Percentiles rank a stretch among this genome's conserved stretches.
Conservation (phyloP, 1,140 invertebrate species). For the Brachionus manjavacas region DNA sequence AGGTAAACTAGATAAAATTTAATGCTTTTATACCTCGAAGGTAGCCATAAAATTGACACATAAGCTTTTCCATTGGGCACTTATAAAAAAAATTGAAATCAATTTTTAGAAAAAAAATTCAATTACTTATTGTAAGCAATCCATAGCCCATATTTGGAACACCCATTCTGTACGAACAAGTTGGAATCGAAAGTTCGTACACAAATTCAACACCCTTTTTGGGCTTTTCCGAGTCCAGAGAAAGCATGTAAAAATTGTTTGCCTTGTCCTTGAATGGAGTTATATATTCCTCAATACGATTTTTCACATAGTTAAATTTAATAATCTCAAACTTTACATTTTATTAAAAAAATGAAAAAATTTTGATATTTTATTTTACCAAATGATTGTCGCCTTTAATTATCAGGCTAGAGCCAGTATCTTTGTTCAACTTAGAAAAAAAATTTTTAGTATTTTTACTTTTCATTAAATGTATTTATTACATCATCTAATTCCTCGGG, state of each 20-base stretch:
- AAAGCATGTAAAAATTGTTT: conserved; percentile 64
- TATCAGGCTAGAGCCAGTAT: not conserved
- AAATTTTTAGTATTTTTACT: too few species aligned
- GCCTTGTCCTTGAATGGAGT: conserved; percentile 62
- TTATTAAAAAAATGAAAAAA: not conserved
- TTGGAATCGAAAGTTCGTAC: conserved; percentile 81
- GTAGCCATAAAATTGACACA: conserved; percentile 49
- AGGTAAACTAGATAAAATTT: conserved; percentile 44
- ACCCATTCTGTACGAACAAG: conserved; percentile 90
- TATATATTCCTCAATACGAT: not conserved
- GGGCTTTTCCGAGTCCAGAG: conserved; percentile 43
- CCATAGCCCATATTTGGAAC: conserved; percentile 75
- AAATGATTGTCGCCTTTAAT: conserved; percentile 37
- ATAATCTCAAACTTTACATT: not conserved
- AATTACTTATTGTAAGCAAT: conserved; percentile 71
- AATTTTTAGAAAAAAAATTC: conserved; percentile 38
- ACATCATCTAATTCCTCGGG: conserved; percentile 51
- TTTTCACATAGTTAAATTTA: not conserved
- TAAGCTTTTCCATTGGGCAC: conserved; percentile 45
- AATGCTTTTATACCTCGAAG: conserved; percentile 48
- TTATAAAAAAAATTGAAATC: not conserved
- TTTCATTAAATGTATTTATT: too few species aligned
- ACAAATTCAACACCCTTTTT: conserved; percentile 51
- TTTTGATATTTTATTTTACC: not conserved
- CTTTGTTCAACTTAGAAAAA: conserved; percentile 56